A percentile compares a stretch with the other conserved stretches of the same genome.
Conservation (phyloP, 2,113 vertebrate genomes). For the Xenus cinereus region DNA sequence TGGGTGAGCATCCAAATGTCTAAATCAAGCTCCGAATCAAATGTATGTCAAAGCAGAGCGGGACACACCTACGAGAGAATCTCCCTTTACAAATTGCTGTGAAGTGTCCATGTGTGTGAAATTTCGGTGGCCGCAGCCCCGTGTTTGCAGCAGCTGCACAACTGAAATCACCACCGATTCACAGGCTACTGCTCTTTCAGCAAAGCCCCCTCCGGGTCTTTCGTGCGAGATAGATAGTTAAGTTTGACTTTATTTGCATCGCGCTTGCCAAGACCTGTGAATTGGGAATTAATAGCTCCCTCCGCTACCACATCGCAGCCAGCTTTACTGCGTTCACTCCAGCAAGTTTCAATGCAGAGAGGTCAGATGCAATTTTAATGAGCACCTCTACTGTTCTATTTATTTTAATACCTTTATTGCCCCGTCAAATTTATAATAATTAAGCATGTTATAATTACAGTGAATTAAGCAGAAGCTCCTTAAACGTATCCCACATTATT, state of each 20-base stretch:
- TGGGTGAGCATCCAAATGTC: not conserved
- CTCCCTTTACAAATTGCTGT: not conserved
- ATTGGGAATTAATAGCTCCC: conserved; percentile 24
- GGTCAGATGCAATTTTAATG: conserved; percentile 62
- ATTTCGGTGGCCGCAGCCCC: not conserved
- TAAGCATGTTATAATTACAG: conserved; percentile 52
- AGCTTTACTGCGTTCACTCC: conserved; percentile 15
- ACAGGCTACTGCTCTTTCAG: not conserved
- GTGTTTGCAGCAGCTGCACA: not conserved
- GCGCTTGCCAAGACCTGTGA: not conserved
- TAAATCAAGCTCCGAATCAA: not conserved
- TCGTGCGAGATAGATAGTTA: not conserved
- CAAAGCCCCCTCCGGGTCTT: not conserved
- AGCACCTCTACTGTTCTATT: conserved; percentile 40
- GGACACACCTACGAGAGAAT: not conserved
- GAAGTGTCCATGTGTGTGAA: not conserved
- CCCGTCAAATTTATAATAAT: conserved; percentile 56
- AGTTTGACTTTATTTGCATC: not conserved
- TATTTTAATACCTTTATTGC: conserved; percentile 64
- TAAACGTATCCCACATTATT: conserved; percentile 41
- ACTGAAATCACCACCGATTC: conserved; percentile 19
- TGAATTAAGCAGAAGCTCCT: conserved; percentile 52
- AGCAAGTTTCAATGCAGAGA: not conserved
- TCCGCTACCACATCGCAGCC: not conserved
- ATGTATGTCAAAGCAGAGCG: accelerated